phyloP scores from a whole-genome alignment of 2,888 invertebrate species.

The Villa cingulata region DNA sequence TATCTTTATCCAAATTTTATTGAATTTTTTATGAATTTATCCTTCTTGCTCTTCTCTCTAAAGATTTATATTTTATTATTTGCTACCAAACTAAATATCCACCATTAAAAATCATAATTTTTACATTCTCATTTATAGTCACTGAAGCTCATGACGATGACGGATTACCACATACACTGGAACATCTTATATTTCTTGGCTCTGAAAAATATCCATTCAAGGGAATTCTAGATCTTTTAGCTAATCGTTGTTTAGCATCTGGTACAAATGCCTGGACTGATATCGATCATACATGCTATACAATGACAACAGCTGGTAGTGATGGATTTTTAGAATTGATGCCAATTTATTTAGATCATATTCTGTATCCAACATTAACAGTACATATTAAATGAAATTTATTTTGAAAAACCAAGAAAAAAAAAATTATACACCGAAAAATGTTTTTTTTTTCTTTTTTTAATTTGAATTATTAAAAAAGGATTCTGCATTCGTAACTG shows the following conservation, averaged over 20 bases:
- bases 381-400: conserved; percentile 26
- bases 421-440: neutral
- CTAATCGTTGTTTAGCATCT: conserved; percentile 78
- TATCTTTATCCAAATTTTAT: too few relatives aligned
- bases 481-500: conserved; percentile 73
- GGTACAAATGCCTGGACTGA: conserved; percentile 89
- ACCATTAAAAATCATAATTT: too few relatives aligned
- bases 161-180: conserved; percentile 83
- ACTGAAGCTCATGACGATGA: conserved; percentile 87
- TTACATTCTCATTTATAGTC: conserved; percentile 39
- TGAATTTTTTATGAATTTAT: too few relatives aligned
- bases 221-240: conserved; percentile 74
- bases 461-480: conserved; percentile 34
- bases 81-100: too few relatives aligned
- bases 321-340: conserved; percentile 79
- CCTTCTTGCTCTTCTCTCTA: too few relatives aligned
- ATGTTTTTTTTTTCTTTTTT: neutral
- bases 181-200: conserved; percentile 82
- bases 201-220: conserved; percentile 82
- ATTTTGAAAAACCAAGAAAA: too few relatives aligned
- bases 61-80: too few relatives aligned
- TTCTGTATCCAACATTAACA: conserved; percentile 68
- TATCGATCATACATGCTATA: conserved; percentile 79
- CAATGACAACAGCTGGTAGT: conserved; percentile 73
- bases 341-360: conserved; percentile 83